phyloP scores from a whole-genome alignment of 2,113 vertebrate genomes.

The Centropus unirufus region DNA sequence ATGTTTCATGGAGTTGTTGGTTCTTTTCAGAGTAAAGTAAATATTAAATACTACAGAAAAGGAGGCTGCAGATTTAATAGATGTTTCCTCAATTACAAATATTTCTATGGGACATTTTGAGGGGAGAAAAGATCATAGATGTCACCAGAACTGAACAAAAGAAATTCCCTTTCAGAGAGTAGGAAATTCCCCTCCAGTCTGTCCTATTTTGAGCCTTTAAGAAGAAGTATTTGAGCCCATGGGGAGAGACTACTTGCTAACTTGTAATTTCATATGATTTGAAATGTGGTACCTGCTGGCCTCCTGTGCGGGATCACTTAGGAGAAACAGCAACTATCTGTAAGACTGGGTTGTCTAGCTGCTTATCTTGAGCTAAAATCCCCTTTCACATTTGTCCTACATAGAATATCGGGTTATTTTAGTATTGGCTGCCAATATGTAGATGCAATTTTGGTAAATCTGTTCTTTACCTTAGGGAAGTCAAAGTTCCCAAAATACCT shows the following conservation, averaged over 20 bases:
- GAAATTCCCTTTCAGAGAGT: constrained; percentile 21
- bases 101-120: background rate
- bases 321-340: constrained; percentile 56
- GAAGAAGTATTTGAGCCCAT: constrained; percentile 72
- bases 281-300: constrained; percentile 76
- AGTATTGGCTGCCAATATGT: constrained; percentile 5
- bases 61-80: background rate
- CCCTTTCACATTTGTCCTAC: background rate
- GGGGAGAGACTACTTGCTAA: constrained; percentile 70
- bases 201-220: constrained; percentile 62
- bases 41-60: background rate
- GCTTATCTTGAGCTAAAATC: constrained; percentile 64
- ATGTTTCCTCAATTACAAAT: background rate
- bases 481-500: background rate
- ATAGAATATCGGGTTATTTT: constrained; percentile 6
- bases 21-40: background rate
- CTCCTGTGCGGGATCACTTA: constrained; percentile 66
- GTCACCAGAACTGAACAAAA: constrained; percentile 32
- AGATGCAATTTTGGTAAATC: constrained; percentile 21
- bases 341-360: constrained; percentile 31
- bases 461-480: background rate
- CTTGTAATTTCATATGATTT: constrained; percentile 81
- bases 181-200: constrained; percentile 30
- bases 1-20: background rate
- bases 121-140: background rate